These are phyloP conservation scores for Erythrocercus mccallii DNA, from an alignment of 2,113 vertebrate species.

Conservation along the genomic window DNA sequence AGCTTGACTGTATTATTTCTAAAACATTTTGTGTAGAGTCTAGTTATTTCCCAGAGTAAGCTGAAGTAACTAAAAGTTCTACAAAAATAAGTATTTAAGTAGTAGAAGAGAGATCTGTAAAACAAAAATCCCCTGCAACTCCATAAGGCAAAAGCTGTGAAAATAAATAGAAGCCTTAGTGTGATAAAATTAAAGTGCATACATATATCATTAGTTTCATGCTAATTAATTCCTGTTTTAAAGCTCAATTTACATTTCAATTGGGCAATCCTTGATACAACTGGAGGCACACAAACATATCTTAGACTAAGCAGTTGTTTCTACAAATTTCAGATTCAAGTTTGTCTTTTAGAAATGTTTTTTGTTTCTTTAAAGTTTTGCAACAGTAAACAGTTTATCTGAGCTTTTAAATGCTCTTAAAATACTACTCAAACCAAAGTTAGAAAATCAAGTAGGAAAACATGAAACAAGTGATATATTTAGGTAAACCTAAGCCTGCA, in stretches of 20 bases:
- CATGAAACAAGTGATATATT: not conserved
- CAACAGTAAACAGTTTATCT: not conserved
- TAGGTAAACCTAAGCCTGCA: not conserved
- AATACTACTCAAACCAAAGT: not conserved
- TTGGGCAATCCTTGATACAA: conserved; percentile 32
- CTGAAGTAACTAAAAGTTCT: conserved; percentile 22
- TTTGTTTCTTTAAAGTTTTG: not conserved
- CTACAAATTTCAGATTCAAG: not conserved
- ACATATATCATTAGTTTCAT: not conserved
- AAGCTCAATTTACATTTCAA: conserved; percentile 49
- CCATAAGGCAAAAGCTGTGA: not conserved
- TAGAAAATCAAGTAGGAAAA: not conserved
- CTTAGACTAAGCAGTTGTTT: not conserved
- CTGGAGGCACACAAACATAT: not conserved
- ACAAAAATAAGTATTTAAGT: not conserved
- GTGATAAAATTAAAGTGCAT: conserved; percentile 29
- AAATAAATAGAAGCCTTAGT: conserved; percentile 28
- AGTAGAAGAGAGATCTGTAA: not conserved
- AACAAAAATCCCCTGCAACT: not conserved
- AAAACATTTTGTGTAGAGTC: not conserved
- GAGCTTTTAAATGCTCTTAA: not conserved
- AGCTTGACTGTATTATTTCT: not conserved
- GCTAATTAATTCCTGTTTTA: conserved; percentile 52
- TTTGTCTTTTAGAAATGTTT: not conserved
- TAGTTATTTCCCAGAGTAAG: not conserved